Percentiles rank a stretch among this genome's conserved stretches.
phyloP scores from a whole-genome alignment of 2,888 invertebrate genomes.

The Plagiodera versicolora region DNA sequence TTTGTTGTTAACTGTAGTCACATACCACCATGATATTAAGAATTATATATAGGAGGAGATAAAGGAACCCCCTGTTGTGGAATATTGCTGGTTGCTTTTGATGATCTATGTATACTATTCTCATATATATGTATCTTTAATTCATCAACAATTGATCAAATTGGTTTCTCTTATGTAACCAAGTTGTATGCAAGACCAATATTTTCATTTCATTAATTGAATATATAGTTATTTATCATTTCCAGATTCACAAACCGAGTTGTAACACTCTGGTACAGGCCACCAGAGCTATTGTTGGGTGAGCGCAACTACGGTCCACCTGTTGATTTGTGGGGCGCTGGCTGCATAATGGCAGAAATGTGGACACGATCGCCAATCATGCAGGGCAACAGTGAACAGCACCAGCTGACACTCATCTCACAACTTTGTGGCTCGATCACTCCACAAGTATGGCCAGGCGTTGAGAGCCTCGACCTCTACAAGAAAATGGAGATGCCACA shows the following conservation, averaged over 20 bases:
- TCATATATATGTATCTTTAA: no score
- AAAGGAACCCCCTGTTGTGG: no score
- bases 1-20: no score
- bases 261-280: slow-evolving; percentile 94
- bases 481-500: slow-evolving; percentile 86
- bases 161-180: no score
- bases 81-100: no score
- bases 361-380: slow-evolving; percentile 95
- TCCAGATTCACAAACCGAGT: slow-evolving; percentile 97
- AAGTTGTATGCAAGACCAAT: no score
- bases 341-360: slow-evolving; percentile 99
- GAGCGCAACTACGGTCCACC: slow-evolving; percentile 96
- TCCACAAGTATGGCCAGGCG: slow-evolving; percentile 91
- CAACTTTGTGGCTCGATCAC: slow-evolving; percentile 96
- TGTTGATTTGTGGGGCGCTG: slow-evolving; percentile 96
- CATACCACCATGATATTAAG: no score
- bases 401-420: slow-evolving; percentile 91
- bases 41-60: no score
- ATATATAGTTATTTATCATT: no score
- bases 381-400: slow-evolving; percentile 96
- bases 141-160: no score
- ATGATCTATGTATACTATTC: no score
- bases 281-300: slow-evolving; percentile 71
- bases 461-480: slow-evolving; percentile 85
- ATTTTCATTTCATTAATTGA: no score